Conservation (phyloP, 2,888 invertebrate genomes). For the Agrochola lychnidis region DNA sequence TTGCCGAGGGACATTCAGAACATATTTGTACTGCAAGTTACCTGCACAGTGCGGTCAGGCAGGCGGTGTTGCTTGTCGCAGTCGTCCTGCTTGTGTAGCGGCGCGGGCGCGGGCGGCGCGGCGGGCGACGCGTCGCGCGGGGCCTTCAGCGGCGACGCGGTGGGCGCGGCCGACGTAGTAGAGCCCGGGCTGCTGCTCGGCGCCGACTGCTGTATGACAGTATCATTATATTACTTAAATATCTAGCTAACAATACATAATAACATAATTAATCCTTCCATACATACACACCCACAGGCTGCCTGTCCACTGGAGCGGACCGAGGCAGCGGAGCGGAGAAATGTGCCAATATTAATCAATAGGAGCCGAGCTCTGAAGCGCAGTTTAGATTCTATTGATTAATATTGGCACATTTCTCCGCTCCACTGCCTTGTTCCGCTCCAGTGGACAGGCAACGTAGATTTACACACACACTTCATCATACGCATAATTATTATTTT, state of each 20-base stretch:
- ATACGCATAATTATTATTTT: no score
- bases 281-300: no score
- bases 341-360: no score
- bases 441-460: no score
- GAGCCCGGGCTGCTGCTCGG: slow-evolving; percentile 88
- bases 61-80: slow-evolving; percentile 74
- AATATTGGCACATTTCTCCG: no score
- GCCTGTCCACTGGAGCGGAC: no score
- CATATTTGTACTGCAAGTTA: slow-evolving; percentile 31
- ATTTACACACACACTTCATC: no score
- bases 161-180: neutral
- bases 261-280: neutral
- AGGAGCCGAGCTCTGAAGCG: no score
- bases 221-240: neutral
- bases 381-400: no score
- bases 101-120: slow-evolving; percentile 65
- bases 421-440: no score
- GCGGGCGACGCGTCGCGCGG: slow-evolving; percentile 71
- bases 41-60: slow-evolving; percentile 77
- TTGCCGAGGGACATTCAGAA: no score
- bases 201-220: slow-evolving; percentile 57
- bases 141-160: slow-evolving; percentile 46
- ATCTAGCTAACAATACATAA: neutral
- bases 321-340: no score
- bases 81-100: slow-evolving; percentile 60